phyloP scores from a whole-genome alignment of 2,888 invertebrate genomes.

The Rhagonycha lutea region DNA sequence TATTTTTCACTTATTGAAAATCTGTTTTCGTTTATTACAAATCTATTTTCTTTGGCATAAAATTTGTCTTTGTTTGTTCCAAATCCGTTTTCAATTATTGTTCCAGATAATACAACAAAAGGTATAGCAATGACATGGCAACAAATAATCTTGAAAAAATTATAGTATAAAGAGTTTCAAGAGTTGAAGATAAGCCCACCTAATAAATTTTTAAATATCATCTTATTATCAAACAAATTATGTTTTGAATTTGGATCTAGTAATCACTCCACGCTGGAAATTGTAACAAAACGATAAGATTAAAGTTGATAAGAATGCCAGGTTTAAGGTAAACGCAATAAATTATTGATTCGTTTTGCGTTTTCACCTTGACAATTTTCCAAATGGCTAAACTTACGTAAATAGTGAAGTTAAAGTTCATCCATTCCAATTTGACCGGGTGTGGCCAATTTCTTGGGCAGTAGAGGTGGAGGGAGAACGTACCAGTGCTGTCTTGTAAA shows the following conservation, averaged over 20 bases:
- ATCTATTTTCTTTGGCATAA: too few relatives aligned
- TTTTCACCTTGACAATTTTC: not conserved
- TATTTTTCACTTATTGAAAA: too few relatives aligned
- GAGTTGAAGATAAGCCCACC: not conserved
- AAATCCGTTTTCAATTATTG: too few relatives aligned
- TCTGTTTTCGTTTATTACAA: too few relatives aligned
- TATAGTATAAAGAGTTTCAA: not conserved
- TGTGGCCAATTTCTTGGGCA: too few relatives aligned
- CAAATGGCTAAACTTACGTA: not conserved
- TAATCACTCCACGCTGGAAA: not conserved
- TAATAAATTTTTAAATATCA: not conserved
- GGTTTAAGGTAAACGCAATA: not conserved
- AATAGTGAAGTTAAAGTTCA: too few relatives aligned
- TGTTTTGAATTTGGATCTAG: not conserved
- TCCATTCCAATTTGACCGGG: too few relatives aligned
- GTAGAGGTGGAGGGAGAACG: too few relatives aligned
- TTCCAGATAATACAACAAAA: too few relatives aligned
- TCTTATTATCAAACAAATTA: not conserved
- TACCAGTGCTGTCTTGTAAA: too few relatives aligned
- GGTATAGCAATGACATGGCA: not conserved
- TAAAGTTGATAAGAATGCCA: not conserved
- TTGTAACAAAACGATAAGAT: not conserved
- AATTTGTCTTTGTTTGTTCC: too few relatives aligned
- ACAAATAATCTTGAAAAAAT: not conserved
- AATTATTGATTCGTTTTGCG: not conserved